phyloP scores from a whole-genome alignment of 1,140 invertebrate genomes.

The Pachypeltis micranthus region DNA sequence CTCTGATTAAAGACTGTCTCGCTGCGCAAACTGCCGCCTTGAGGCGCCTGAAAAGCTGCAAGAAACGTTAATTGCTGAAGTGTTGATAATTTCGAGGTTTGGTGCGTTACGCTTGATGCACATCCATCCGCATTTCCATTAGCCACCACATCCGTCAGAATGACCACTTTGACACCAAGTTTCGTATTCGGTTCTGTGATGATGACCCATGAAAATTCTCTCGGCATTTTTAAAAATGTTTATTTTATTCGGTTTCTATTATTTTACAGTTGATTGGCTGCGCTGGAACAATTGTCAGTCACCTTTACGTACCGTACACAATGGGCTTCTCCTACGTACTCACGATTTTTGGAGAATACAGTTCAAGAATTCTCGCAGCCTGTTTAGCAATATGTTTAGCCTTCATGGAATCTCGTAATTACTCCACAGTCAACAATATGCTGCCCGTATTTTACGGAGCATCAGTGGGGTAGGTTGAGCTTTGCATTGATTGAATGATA shows the following conservation, averaged over 20 bases:
- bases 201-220: background rate
- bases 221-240: constrained; percentile 3
- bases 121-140: no score
- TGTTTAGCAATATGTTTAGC: constrained; percentile 66
- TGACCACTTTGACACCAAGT: no score
- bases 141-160: no score
- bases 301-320: constrained; percentile 38
- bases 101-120: no score
- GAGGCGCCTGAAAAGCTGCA: no score
- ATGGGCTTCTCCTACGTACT: constrained; percentile 53
- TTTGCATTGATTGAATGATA: no score
- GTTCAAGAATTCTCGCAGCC: constrained; percentile 69
- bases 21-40: no score
- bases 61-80: no score
- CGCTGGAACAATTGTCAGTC: constrained; percentile 50
- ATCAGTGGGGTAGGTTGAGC: constrained; percentile 70
- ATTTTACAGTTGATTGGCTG: constrained; percentile 32
- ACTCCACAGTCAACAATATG: constrained; percentile 63
- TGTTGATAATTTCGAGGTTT: no score
- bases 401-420: constrained; percentile 66
- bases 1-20: no score
- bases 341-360: constrained; percentile 60
- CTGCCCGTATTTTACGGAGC: constrained; percentile 55
- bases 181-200: no score
- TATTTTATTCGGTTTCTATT: constrained; percentile 21